These are phyloP conservation scores for Polypedilum vanderplanki DNA, from an alignment of 1,140 invertebrate genomes.

Conservation along the genomic window DNA sequence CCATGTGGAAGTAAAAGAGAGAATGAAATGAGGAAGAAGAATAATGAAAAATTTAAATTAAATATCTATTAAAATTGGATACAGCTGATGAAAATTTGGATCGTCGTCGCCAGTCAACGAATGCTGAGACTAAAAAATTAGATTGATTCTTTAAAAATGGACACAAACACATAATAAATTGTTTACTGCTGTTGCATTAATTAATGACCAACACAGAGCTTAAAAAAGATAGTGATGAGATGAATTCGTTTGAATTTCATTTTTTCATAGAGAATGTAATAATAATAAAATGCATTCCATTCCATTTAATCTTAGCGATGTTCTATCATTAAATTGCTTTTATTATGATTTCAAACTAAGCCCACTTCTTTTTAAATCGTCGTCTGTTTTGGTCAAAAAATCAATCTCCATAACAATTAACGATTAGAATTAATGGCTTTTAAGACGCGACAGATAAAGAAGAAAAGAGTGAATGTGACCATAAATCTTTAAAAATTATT, in stretches of 20 bases:
- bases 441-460: background rate
- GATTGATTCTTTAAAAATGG: background rate
- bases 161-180: slow-evolving; percentile 28
- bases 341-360: background rate
- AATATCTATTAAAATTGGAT: slow-evolving; percentile 21
- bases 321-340: background rate
- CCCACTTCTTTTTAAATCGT: background rate
- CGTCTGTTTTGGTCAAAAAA: background rate
- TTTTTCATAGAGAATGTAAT: background rate
- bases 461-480: background rate
- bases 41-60: slow-evolving; percentile 26
- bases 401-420: slow-evolving; percentile 4
- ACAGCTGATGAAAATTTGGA: slow-evolving; percentile 4
- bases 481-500: background rate
- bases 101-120: background rate
- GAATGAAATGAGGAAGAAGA: background rate
- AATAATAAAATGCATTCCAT: background rate
- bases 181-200: slow-evolving; percentile 26
- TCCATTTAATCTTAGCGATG: background rate
- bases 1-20: background rate
- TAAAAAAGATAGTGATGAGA: background rate
- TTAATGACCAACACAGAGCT: slow-evolving; percentile 20
- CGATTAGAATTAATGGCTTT: slow-evolving; percentile 19
- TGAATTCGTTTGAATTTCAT: background rate
- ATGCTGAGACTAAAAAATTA: background rate